Percentiles rank a stretch among this genome's conserved stretches.
Evolutionary conservation across 1,140 invertebrate genomes (phyloP).

Genomic region (Mylabris phalerata): DNA sequence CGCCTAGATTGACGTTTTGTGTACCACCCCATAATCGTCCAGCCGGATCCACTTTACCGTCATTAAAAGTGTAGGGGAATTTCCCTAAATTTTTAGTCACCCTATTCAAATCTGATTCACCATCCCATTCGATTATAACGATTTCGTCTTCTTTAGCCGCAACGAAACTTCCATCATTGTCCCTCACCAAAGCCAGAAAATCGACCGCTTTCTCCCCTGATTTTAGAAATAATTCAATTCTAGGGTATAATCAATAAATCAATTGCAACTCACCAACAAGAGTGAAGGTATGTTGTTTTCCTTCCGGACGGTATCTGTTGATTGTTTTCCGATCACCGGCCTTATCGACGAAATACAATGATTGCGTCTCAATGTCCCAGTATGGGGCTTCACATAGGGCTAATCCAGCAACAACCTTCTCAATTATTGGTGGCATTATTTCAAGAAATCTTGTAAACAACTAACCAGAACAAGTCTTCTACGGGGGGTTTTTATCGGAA

Average conservation of each 20-base stretch:
- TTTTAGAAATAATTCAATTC: not conserved
- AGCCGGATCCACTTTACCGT: slow-evolving; percentile 72
- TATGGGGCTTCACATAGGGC: slow-evolving; percentile 54
- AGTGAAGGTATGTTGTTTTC: slow-evolving; percentile 17
- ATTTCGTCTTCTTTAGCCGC: too few species aligned
- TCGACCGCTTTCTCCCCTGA: not conserved
- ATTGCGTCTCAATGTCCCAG: slow-evolving; percentile 55
- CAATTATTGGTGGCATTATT: slow-evolving; percentile 16
- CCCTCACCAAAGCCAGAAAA: too few species aligned
- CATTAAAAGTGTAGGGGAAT: slow-evolving; percentile 57
- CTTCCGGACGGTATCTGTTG: slow-evolving; percentile 21
- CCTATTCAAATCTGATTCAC: too few species aligned
- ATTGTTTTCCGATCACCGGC: slow-evolving; percentile 43
- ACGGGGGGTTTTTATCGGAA: too few species aligned
- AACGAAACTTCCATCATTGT: too few species aligned
- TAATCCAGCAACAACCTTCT: slow-evolving; percentile 12
- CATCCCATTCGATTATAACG: too few species aligned
- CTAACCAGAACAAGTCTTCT: too few species aligned
- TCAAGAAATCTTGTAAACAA: too few species aligned
- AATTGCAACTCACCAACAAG: slow-evolving; percentile 14
- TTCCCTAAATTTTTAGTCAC: too few species aligned
- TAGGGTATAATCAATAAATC: not conserved
- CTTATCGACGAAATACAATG: slow-evolving; percentile 61
- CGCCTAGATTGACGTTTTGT: too few species aligned
- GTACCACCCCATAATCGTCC: slow-evolving; percentile 60